Evolutionary conservation across 1,140 invertebrate genomes (phyloP).

Genomic region (Phthorimaea operculella): DNA sequence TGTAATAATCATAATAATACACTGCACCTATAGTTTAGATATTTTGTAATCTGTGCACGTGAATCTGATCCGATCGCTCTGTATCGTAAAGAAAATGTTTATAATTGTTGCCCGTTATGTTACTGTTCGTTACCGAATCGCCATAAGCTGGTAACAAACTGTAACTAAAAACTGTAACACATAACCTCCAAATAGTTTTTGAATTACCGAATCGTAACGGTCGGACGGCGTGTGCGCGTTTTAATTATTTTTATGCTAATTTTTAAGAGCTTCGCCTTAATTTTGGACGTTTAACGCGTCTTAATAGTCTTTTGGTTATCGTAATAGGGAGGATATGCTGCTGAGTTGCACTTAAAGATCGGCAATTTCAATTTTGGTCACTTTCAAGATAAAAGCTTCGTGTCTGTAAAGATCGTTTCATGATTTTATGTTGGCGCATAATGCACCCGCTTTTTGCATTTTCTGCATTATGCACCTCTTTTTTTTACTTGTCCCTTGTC

Average conservation of each 20-base stretch:
- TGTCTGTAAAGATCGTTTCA: too few relatives aligned
- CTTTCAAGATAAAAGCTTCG: neutral
- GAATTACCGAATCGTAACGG: neutral
- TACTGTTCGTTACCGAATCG: neutral
- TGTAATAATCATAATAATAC: too few relatives aligned
- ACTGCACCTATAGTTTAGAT: too few relatives aligned
- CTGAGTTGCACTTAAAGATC: neutral
- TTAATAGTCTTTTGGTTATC: too few relatives aligned
- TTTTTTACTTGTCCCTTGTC: too few relatives aligned
- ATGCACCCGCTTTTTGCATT: too few relatives aligned
- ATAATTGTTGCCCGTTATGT: slow-evolving; percentile 1
- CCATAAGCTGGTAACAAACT: too few relatives aligned
- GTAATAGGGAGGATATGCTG: neutral
- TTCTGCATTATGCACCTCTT: too few relatives aligned
- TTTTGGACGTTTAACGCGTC: neutral
- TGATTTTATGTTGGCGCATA: too few relatives aligned
- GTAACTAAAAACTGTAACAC: too few relatives aligned
- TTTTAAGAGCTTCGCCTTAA: slow-evolving; percentile 14
- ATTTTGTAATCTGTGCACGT: too few relatives aligned
- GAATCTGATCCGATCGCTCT: neutral
- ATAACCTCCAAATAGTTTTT: too few relatives aligned
- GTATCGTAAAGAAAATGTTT: neutral
- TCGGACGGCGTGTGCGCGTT: neutral
- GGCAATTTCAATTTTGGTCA: neutral
- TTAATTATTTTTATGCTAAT: slow-evolving; percentile 30